Base-by-base conservation (phyloP, 2,888 invertebrate species). In the Harpalus rubripes region DNA sequence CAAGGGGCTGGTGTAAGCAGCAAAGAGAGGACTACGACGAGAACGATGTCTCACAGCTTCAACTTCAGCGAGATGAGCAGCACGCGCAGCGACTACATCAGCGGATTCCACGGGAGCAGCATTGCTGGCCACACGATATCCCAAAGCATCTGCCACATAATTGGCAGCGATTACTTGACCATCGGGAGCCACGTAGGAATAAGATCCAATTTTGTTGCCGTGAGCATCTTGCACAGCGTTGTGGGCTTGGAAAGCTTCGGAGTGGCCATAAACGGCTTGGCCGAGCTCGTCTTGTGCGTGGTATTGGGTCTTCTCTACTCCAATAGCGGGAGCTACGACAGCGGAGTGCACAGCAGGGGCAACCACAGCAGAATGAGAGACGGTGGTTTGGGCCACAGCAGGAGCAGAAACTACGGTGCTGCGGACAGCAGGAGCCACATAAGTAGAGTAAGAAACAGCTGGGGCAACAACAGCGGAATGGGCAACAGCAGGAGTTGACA, bases 181-280 rank as follows among this genome's bases (percentile, higher is more conserved):
- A 86, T 91, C 89, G 82, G 92, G 92, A 87, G 91, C 90, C 81
- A 92, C 89, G 89, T 92, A 92, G 87, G 91, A 90, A 90, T 90
- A 92, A 86, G 89, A 89, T 22, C 92, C 92, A 52, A 89, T 88
- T 87, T 91, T 91, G 89, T 91, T 91, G 65, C 91, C 91, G 83
- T 88, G 88, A 68, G 90, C 90, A 86, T 91, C 90, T 88, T 90
- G 87, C 7, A 90, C 89, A 81, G 90, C 91, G 86, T 89, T 88
- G 87, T 91, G 91, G 61, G 89, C 87, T 88, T 91, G 91, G 87
- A 89, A 88, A 81, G 90, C 88, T 88, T 91, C 91, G 72, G 89
- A 87, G 86, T 91, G 90, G 82, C 91, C 91, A 87, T 90, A 91
- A 81, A 88, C 88, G 65, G 91, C 90, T 87, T 91, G 90, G 63